phyloP scores from a whole-genome alignment of 2,888 invertebrate species.

The Crepidodera aurea region DNA sequence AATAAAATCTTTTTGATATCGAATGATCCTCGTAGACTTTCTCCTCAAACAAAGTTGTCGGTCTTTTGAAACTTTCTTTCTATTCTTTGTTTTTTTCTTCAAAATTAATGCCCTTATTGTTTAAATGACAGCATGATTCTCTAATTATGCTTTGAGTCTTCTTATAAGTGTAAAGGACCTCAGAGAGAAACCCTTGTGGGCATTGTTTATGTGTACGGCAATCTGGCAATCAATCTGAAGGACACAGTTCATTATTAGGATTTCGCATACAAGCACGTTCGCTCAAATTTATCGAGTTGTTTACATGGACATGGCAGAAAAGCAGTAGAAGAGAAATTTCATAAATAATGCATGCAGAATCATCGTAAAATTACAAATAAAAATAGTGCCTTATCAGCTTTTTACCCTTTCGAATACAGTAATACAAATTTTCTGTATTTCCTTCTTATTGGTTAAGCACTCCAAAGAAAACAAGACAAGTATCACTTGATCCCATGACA shows the following conservation, averaged over 20 bases:
- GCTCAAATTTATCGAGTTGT: constrained; percentile 12
- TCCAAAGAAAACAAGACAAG: too few relatives aligned
- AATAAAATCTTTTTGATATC: too few relatives aligned
- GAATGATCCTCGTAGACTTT: too few relatives aligned
- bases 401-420: not conserved
- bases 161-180: not conserved
- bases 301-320: constrained; percentile 7
- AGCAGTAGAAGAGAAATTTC: not conserved
- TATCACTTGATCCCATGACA: too few relatives aligned
- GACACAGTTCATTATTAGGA: constrained; percentile 12
- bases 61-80: too few relatives aligned
- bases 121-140: too few relatives aligned
- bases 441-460: too few relatives aligned
- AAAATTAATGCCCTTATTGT: too few relatives aligned
- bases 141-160: too few relatives aligned
- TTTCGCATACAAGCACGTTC: constrained; percentile 15
- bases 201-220: constrained; percentile 6
- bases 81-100: too few relatives aligned
- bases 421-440: not conserved
- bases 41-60: too few relatives aligned
- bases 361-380: not conserved
- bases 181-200: not conserved
- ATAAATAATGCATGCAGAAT: constrained; percentile 8
- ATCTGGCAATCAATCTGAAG: constrained; percentile 11
- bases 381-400: not conserved